These are phyloP conservation scores for Aporophyla lueneburgensis DNA, from an alignment of 2,888 invertebrate genomes.

Conservation along the genomic window DNA sequence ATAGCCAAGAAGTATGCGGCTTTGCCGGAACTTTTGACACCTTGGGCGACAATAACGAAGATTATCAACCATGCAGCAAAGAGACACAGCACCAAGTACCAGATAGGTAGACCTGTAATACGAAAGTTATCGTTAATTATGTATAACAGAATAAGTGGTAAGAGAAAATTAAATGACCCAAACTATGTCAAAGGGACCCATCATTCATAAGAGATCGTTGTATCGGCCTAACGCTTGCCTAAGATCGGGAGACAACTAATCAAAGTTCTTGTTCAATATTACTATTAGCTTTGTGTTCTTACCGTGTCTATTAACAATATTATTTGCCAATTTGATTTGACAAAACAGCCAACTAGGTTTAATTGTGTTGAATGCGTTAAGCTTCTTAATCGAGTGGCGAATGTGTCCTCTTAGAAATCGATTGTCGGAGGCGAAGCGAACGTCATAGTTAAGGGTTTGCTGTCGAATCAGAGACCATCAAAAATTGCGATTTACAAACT, in stretches of 20 bases:
- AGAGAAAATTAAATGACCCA: not conserved
- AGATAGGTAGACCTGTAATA: constrained; percentile 91
- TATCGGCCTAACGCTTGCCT: not conserved
- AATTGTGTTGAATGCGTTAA: not conserved
- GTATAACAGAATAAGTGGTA: not conserved
- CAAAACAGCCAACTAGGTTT: not conserved
- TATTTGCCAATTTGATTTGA: not conserved
- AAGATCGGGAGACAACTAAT: constrained; percentile 2
- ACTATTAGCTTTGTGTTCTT: not conserved
- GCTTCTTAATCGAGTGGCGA: not conserved
- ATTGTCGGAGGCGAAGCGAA: not conserved
- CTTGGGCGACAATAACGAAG: constrained; percentile 93
- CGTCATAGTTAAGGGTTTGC: not conserved
- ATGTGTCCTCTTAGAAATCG: not conserved
- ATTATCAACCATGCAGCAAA: constrained; percentile 93
- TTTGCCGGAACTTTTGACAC: constrained; percentile 95
- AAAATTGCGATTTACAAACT: constrained; percentile 44
- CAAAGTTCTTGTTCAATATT: not conserved
- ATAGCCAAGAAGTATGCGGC: constrained; percentile 97
- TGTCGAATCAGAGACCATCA: not conserved
- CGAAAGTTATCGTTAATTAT: not conserved
- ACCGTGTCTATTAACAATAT: too few species aligned
- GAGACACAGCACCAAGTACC: constrained; percentile 93
- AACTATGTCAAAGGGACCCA: not conserved
- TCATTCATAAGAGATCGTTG: not conserved